Base-by-base conservation (phyloP, 2,113 vertebrate species). In the Ardeotis arabs region DNA sequence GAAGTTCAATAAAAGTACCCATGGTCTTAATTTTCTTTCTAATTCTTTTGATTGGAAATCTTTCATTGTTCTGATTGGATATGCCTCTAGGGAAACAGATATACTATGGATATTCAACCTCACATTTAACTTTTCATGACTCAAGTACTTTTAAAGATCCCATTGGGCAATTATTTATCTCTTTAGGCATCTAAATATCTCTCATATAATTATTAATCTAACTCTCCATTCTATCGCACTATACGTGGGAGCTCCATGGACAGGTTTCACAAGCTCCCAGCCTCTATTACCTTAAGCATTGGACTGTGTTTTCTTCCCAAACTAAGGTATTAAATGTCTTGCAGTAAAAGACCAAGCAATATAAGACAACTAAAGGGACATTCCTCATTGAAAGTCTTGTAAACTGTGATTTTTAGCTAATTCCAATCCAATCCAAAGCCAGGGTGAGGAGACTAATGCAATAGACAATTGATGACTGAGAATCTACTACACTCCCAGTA, bases 1-100 rank as follows among this genome's bases (percentile, higher is more conserved):
- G 37, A 7, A 55, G 50, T 92, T 95, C 88, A 84, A 79, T 93
- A 68, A 72, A 84, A 73, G 31, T 68, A 92, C 49, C 58, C 35
- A 62, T 0, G 5, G 44, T 72, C 68, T 78, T 89, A 84, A 95
- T 92, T 95, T 95, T 84, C 37, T 64, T 90, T 89, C 56, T 86
- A 49, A 90, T 84, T 89, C 56, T 81, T 96, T 81, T 53, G 33
- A 89, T 11, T 72, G 56, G 47, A 90, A 90, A 94, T 69, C 59
- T 78, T 96, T 89, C 58, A 78, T 58, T 84, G 33, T 17, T 64
- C 45, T 90, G 39, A 66, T n/a, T 64, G 56, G 72, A 50, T 70
- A 59, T n/a, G 47, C 23, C 84, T 20, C 13, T 35, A 29, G n/a
- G 33, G 37, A 95, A 86, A 41, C 37, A 77, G 23, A 53, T 74